Evolutionary conservation across 2,113 vertebrate species (phyloP).

Genomic region (Chlorodrepanis virens): DNA sequence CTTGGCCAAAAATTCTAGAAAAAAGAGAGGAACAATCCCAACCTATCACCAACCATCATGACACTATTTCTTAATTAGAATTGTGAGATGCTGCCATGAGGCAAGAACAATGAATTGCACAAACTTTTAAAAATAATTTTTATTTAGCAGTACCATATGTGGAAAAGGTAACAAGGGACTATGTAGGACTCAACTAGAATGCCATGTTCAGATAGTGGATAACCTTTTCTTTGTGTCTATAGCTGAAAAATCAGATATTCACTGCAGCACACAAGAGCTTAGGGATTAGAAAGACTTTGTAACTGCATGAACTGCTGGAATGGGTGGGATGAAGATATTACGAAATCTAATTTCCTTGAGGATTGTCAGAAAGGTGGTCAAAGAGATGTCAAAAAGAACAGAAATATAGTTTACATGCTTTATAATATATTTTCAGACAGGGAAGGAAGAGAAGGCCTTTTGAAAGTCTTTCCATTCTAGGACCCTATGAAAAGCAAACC

Average conservation of each 20-base stretch:
- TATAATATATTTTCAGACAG: not conserved
- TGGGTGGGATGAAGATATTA: not conserved
- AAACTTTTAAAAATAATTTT: fast-evolving
- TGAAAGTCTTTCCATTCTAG: not conserved
- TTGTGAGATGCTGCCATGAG: not conserved
- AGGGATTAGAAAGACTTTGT: not conserved
- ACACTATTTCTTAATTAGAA: not conserved
- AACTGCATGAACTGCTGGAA: not conserved
- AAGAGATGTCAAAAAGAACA: not conserved
- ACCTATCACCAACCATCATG: not conserved
- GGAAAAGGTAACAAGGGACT: not conserved
- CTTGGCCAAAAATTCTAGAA: not conserved
- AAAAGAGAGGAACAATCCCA: not conserved
- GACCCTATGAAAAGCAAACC: not conserved
- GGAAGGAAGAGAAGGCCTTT: not conserved
- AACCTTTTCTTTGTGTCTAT: not conserved
- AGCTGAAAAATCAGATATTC: not conserved
- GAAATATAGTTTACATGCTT: not conserved
- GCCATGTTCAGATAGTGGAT: not conserved
- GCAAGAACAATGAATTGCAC: not conserved
- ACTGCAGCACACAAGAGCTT: not conserved
- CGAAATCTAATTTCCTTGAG: not conserved
- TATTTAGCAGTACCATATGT: not conserved
- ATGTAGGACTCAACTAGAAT: not conserved
- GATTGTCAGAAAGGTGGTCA: not conserved